Base-by-base conservation (phyloP, 2,888 invertebrate genomes). In the Augochlorella aurata region DNA sequence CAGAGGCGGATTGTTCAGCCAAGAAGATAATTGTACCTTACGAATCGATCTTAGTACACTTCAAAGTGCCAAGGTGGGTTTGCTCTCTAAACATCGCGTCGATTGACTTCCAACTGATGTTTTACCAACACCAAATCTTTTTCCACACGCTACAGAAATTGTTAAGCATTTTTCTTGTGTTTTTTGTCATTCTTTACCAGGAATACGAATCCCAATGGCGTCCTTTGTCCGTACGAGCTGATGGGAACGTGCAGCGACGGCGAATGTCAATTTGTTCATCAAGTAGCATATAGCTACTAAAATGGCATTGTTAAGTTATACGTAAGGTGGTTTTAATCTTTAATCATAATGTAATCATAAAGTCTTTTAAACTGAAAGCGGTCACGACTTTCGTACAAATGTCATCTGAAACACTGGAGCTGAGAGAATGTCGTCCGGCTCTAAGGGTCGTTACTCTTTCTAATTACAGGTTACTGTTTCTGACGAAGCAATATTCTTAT, bases 171-270 rank as follows among this genome's bases (percentile, higher is more conserved):
- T 90, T 85, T 85, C 18, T 83, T 86, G 87, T 85, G 86, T 83
- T 87, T 89, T 83, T 82, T 85, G 76, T 86, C 85, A 58, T 81
- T 82, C 74, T 86, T 86, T 79, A 84, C 83, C 85, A 93, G 93
- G 90, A 92, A 88, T 83, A 82, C 88, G 79, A 90, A 92, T 82
- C 90, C 90, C 50, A 88, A 93, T 86, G 93, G 93, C 84, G 90
- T 93, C 77, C 91, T 94, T 69, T 94, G 94, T 82, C 94, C 94
- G 5, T 94, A 89, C 83, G 93, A 93, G 84, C 89, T 94, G 78
- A 92, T 90, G 92, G 93, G 94, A 79, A 93, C 92, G 77, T 94
- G 94, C 89, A 92, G 89, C 79, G 94, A 94, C 81, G 92, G 88
- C 77, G 93, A 92, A 78, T 94, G 94, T 87, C 91, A 89, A 84